Conservation (phyloP, 2,888 invertebrate genomes). For the Coenonympha glycerion region DNA sequence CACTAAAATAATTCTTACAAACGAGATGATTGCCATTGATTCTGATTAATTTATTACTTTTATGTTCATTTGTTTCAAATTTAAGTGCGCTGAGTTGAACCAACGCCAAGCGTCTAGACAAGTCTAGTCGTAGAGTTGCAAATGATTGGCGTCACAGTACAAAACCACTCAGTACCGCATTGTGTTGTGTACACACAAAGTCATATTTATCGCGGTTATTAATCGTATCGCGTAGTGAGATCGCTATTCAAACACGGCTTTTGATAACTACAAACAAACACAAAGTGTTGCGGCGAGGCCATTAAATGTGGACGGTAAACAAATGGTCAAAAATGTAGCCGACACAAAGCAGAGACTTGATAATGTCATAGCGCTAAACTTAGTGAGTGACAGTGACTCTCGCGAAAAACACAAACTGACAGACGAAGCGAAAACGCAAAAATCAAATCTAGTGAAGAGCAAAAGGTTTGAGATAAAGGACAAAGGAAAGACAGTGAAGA, state of each 20-base stretch:
- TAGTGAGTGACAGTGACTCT: constrained; percentile 36
- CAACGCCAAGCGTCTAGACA: constrained; percentile 56
- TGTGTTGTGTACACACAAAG: constrained; percentile 35
- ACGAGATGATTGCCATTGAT: constrained; percentile 13
- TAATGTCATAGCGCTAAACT: constrained; percentile 32
- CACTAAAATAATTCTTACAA: not conserved
- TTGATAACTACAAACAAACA: constrained; percentile 34
- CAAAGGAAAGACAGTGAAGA: constrained; percentile 43
- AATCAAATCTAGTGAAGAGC: constrained; percentile 52
- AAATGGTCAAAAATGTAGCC: constrained; percentile 48
- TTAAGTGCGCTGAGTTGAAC: constrained; percentile 48
- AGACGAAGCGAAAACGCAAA: constrained; percentile 52
- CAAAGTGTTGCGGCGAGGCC: constrained; percentile 36
- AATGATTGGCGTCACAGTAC: constrained; percentile 44
- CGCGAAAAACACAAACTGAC: constrained; percentile 28
- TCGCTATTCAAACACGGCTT: constrained; percentile 46
- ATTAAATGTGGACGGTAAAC: constrained; percentile 36
- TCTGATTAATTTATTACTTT: constrained; percentile 34
- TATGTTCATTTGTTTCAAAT: constrained; percentile 38
- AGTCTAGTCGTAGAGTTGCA: constrained; percentile 40
- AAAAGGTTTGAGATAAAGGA: constrained; percentile 43
- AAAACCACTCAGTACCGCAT: constrained; percentile 42
- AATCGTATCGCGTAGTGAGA: constrained; percentile 4
- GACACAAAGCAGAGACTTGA: constrained; percentile 31
- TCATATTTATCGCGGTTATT: constrained; percentile 15